Percentiles rank a stretch among this genome's conserved stretches.
Conservation (phyloP, 2,113 vertebrate genomes). For the Tenrec ecaudatus region DNA sequence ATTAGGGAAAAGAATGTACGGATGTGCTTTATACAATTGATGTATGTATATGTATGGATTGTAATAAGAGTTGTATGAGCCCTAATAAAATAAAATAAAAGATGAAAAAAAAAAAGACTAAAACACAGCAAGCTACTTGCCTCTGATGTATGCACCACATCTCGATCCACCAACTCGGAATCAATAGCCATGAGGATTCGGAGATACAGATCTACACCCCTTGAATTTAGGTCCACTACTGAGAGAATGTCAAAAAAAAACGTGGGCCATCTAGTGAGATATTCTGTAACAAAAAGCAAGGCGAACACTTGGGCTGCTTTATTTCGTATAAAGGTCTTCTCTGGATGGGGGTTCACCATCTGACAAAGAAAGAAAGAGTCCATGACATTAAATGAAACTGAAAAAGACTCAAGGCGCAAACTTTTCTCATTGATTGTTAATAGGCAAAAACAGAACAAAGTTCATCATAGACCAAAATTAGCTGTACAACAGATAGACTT, state of each 20-base stretch:
- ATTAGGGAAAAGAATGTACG: no score
- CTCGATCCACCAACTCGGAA: constrained; percentile 96
- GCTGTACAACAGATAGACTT: neutral
- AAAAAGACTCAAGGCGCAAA: neutral
- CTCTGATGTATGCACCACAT: constrained; percentile 95
- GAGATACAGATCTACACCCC: constrained; percentile 97
- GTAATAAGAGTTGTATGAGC: no score
- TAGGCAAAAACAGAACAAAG: neutral
- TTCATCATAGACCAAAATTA: neutral
- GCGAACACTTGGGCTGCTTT: constrained; percentile 98
- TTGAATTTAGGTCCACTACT: constrained; percentile 94
- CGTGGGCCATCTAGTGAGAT: constrained; percentile 97
- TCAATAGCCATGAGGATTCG: constrained; percentile 98
- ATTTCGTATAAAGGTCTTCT: constrained; percentile 99
- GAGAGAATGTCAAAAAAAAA: constrained; percentile 98
- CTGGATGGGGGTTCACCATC: constrained; percentile 93
- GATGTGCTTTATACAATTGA: no score
- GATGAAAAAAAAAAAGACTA: no score
- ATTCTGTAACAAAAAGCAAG: constrained; percentile 97
- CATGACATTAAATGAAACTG: constrained; percentile 42
- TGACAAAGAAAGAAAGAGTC: constrained; percentile 81
- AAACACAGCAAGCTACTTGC: constrained; percentile 82
- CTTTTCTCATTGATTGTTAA: neutral
- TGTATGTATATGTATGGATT: no score
- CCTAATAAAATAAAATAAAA: no score